Base-by-base conservation (phyloP, 1,140 invertebrate species). In the Ceratina calcarata region DNA sequence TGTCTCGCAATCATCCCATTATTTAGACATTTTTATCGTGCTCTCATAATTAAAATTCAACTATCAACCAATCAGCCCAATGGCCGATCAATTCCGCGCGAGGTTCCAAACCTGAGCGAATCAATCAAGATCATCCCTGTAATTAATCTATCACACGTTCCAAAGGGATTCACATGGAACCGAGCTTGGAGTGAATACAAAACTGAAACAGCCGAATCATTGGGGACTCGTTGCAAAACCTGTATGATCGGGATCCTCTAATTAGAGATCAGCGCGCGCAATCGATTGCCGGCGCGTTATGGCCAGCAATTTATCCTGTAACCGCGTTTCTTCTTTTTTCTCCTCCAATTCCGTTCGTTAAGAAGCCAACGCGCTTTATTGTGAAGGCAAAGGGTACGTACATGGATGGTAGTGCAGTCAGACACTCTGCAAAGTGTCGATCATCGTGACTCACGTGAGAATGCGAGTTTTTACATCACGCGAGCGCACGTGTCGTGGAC, bases 401-500 rank as follows among this genome's bases (percentile, higher is more conserved):
- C 55, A 66, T 49, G 69, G 69, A 53, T 32, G 24, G 18, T 22
- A 55, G 70, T 53, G 70, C 70, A 71, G 55, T 20, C 57, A 61
- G 57, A 37, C 32, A 49, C 37, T 13, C 10, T 2, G 6, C 37
- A 10, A 24, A 60, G 69, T 24, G 71, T 60, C 65, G 20, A 66
- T 67, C 61, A 22, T 7, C 18, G 69, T 78, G 65, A 84, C 53
- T 78, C 68, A 73, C 58, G 64, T 53, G 69, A 45, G 74, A 73
- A 73, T 57, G 15, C 57, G 60, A 22, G 61, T 73, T 83, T 84
- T 79, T 68, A 72, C 74, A 72, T 79, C 27, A 51, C 20, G 66
- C 58, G 24, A 64, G 65, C 69, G 24, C 24, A n/a, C 57, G 16
- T 73, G 66, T 22, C 4, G 7, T 55, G 58, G 49, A 24, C 75